Conservation (phyloP, 2,113 vertebrate species). For the Ranitomeya variabilis region DNA sequence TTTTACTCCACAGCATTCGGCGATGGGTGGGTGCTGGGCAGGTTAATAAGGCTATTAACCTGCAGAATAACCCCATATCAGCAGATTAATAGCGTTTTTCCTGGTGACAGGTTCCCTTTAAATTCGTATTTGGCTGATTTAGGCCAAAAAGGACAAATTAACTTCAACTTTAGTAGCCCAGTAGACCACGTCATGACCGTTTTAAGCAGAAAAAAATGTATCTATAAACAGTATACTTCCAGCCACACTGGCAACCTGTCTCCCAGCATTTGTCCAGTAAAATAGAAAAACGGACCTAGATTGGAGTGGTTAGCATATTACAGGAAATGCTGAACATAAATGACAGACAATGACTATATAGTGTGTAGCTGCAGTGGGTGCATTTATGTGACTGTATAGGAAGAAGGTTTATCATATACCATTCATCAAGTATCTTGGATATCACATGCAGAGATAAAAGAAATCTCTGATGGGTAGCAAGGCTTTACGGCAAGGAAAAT, state of each 20-base stretch:
- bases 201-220: background rate
- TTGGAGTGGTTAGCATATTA: background rate
- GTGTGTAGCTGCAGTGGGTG: background rate
- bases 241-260: background rate
- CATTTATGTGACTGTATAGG: background rate
- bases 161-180: background rate
- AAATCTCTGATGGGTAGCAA: conserved; percentile 10
- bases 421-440: conserved; percentile 2
- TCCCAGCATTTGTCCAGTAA: background rate
- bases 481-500: conserved; percentile 21
- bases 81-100: background rate
- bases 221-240: background rate
- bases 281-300: background rate
- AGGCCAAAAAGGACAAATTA: background rate
- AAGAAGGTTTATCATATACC: background rate
- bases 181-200: background rate
- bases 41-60: no score
- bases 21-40: no score
- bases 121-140: background rate
- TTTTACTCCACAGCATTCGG: no score
- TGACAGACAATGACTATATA: no score
- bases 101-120: background rate
- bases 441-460: background rate
- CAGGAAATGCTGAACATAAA: background rate
- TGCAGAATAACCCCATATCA: no score